These are phyloP conservation scores for Drosophila aldrichi DNA, from an alignment of 2,888 invertebrate genomes.

Conservation along the genomic window DNA sequence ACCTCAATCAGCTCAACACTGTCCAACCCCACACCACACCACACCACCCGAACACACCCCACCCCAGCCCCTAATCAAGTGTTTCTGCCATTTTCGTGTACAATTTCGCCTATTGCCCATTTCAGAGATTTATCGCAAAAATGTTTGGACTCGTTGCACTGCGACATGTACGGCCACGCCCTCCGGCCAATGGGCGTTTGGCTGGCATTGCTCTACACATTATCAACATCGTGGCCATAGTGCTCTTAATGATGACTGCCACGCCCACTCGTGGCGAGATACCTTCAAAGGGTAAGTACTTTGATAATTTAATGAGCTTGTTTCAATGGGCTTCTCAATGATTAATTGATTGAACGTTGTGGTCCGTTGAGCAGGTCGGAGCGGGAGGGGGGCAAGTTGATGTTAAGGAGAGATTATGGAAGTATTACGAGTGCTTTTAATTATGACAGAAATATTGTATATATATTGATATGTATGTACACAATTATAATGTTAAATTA, in stretches of 20 bases:
- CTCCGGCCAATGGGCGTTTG: conserved; percentile 29
- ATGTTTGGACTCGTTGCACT: conserved; percentile 27
- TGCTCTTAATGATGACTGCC: conserved; percentile 74
- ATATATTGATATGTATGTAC: not conserved
- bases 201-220: conserved; percentile 52
- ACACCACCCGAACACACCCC: not conserved
- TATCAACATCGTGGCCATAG: conserved; percentile 47
- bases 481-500: too few relatives aligned
- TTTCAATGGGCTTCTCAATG: conserved; percentile 55
- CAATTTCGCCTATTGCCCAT: conserved; percentile 58
- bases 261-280: conserved; percentile 80
- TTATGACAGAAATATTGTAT: conserved; percentile 2
- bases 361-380: not conserved
- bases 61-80: not conserved
- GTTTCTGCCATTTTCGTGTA: conserved; percentile 45
- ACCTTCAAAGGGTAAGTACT: conserved; percentile 83
- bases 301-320: conserved; percentile 74
- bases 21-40: too few relatives aligned
- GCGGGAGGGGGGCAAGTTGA: not conserved
- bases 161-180: conserved; percentile 20
- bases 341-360: conserved; percentile 45
- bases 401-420: not conserved
- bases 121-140: conserved; percentile 64
- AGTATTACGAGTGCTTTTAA: conserved; percentile 37
- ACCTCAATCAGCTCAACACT: too few relatives aligned